Evolutionary conservation across 2,888 invertebrate species (phyloP).

Genomic region (Brachyptera putata): DNA sequence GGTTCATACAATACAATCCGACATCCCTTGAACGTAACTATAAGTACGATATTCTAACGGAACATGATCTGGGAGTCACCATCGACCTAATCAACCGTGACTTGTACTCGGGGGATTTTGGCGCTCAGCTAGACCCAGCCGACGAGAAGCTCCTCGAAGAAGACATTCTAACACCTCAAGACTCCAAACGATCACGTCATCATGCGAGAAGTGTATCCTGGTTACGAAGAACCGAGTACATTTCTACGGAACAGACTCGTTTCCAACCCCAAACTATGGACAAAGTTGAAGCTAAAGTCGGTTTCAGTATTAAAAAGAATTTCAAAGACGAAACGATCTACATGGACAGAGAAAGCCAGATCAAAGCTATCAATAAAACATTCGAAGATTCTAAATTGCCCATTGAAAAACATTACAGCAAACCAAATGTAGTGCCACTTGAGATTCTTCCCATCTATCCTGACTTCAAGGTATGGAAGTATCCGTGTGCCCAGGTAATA

Average conservation of each 20-base stretch:
- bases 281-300: slow-evolving; percentile 98
- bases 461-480: slow-evolving; percentile 96
- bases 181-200: slow-evolving; percentile 84
- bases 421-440: slow-evolving; percentile 88
- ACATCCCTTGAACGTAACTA: slow-evolving; percentile 92
- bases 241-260: slow-evolving; percentile 96
- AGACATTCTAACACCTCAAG: slow-evolving; percentile 83
- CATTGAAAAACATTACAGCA: slow-evolving; percentile 92
- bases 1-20: slow-evolving; percentile 93
- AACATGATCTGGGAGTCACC: slow-evolving; percentile 94
- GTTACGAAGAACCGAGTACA: slow-evolving; percentile 97
- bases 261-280: slow-evolving; percentile 95
- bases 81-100: slow-evolving; percentile 97
- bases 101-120: slow-evolving; percentile 78
- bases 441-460: slow-evolving; percentile 87
- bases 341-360: slow-evolving; percentile 95
- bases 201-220: slow-evolving; percentile 97
- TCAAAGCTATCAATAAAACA: slow-evolving; percentile 95
- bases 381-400: slow-evolving; percentile 84
- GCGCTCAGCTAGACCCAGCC: slow-evolving; percentile 75
- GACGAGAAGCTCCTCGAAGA: slow-evolving; percentile 96
- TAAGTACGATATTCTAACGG: slow-evolving; percentile 94
- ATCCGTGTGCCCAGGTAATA: slow-evolving; percentile 96
- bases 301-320: slow-evolving; percentile 95
- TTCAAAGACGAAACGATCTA: slow-evolving; percentile 86